Percentiles rank a stretch among this genome's conserved stretches.
Evolutionary conservation across 2,797 vertebrate species (phyloP).

Genomic region (Bryconaethiops microstoma): DNA sequence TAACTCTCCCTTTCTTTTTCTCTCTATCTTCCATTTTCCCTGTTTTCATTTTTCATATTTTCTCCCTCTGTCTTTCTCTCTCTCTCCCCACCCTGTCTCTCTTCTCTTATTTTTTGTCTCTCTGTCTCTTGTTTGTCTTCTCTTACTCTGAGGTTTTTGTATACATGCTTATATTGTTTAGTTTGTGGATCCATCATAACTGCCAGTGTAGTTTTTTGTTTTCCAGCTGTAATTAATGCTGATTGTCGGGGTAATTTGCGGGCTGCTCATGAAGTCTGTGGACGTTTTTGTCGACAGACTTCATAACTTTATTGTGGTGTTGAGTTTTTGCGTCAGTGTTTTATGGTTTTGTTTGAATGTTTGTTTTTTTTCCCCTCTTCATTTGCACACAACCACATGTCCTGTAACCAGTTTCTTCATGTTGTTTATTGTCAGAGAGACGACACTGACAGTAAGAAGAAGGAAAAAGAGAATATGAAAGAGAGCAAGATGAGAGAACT

Average conservation of each 20-base stretch:
- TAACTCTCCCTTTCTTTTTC: neutral
- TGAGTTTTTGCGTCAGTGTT: neutral
- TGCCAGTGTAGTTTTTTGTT: neutral
- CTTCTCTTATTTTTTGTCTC: slow-evolving; percentile 7
- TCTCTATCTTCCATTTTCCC: slow-evolving; percentile 17
- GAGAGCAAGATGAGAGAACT: slow-evolving; percentile 31
- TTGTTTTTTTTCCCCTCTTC: neutral
- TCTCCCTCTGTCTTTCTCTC: neutral
- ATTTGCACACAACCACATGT: neutral
- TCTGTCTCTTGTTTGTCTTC: slow-evolving; percentile 33
- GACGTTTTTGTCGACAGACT: neutral
- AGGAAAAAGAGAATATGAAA: slow-evolving; percentile 31
- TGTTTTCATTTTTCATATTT: too few species aligned
- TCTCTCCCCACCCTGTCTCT: neutral
- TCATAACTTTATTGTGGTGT: neutral
- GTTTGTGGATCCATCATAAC: neutral
- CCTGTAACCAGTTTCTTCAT: neutral
- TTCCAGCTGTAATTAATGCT: neutral
- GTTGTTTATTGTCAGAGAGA: slow-evolving; percentile 1
- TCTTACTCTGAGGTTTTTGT: neutral
- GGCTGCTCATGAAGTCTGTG: neutral
- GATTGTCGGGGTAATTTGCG: neutral
- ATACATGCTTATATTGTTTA: neutral
- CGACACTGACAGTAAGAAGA: slow-evolving; percentile 13
- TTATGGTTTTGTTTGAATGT: neutral